phyloP scores from a whole-genome alignment of 2,113 vertebrate genomes.

The Rousettus leschenaultii region DNA sequence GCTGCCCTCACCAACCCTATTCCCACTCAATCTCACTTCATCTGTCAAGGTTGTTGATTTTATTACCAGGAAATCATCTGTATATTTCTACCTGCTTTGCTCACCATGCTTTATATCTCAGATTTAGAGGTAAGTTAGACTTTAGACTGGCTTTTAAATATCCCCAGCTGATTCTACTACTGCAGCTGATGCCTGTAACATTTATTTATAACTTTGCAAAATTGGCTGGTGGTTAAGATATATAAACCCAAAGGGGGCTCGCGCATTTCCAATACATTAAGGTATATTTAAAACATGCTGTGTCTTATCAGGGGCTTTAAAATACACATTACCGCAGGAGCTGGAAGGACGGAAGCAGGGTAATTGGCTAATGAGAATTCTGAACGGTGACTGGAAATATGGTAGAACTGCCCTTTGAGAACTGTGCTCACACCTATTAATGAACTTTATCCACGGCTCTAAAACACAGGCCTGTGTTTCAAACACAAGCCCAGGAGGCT shows the following conservation, averaged over 20 bases:
- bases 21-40: slow-evolving; percentile 57
- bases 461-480: slow-evolving; percentile 67
- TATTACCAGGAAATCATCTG: slow-evolving; percentile 70
- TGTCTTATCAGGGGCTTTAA: slow-evolving; percentile 72
- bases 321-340: slow-evolving; percentile 68
- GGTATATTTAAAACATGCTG: slow-evolving; percentile 78
- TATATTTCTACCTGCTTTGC: slow-evolving; percentile 64
- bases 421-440: slow-evolving; percentile 74
- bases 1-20: background rate
- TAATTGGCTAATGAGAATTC: slow-evolving; percentile 80
- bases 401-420: slow-evolving; percentile 75
- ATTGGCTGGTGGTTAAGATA: slow-evolving; percentile 77
- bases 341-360: slow-evolving; percentile 53
- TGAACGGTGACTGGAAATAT: slow-evolving; percentile 73
- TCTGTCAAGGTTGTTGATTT: slow-evolving; percentile 71
- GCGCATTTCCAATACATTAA: slow-evolving; percentile 76
- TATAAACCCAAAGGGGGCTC: slow-evolving; percentile 74
- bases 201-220: slow-evolving; percentile 78
- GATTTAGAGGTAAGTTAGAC: slow-evolving; percentile 72
- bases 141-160: slow-evolving; percentile 76
- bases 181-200: slow-evolving; percentile 72
- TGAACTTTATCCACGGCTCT: slow-evolving; percentile 71
- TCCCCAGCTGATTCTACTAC: slow-evolving; percentile 71
- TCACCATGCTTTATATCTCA: slow-evolving; percentile 55
- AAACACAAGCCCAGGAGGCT: slow-evolving; percentile 67